A percentile compares a stretch with the other conserved stretches of the same genome.
phyloP scores from a whole-genome alignment of 2,888 invertebrate genomes.

The Perdita meconis region DNA sequence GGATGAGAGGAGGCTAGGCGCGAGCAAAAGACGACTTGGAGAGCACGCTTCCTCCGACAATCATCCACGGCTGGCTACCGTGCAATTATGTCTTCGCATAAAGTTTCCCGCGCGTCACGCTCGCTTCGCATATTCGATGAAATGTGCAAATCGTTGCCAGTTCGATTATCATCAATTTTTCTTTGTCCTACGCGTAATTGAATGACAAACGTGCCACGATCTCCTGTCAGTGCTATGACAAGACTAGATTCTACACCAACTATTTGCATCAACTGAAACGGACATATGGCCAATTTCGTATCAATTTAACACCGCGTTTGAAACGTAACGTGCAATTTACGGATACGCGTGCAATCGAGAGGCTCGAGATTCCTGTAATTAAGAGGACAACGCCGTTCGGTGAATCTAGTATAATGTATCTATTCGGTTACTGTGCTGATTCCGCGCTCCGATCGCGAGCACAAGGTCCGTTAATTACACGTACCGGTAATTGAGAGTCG shows the following conservation, averaged over 20 bases:
- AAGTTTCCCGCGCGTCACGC: conserved; percentile 34
- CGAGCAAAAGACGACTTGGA: conserved; percentile 14
- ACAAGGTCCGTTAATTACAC: conserved; percentile 6
- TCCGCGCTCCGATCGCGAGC: background rate
- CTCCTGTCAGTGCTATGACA: background rate
- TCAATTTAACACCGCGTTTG: background rate
- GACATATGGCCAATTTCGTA: background rate
- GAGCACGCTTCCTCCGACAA: conserved; percentile 34
- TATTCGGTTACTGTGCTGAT: background rate
- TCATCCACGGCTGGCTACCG: conserved; percentile 34
- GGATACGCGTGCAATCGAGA: background rate
- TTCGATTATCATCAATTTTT: conserved; percentile 13
- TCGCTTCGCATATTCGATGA: conserved; percentile 27
- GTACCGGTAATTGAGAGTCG: conserved; percentile 14
- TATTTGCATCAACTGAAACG: background rate
- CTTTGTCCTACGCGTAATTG: conserved; percentile 3
- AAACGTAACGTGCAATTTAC: background rate
- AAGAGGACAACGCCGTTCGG: background rate
- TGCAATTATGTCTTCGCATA: conserved; percentile 53
- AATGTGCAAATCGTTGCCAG: conserved; percentile 26
- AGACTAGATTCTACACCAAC: background rate
- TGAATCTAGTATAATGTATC: background rate
- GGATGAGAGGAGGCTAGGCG: conserved; percentile 11
- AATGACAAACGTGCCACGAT: conserved; percentile 2
- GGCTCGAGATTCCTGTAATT: background rate